Percentiles rank a stretch among this genome's conserved stretches.
Evolutionary conservation across 2,888 invertebrate genomes (phyloP).

Genomic region (Temnothorax rugatulus): DNA sequence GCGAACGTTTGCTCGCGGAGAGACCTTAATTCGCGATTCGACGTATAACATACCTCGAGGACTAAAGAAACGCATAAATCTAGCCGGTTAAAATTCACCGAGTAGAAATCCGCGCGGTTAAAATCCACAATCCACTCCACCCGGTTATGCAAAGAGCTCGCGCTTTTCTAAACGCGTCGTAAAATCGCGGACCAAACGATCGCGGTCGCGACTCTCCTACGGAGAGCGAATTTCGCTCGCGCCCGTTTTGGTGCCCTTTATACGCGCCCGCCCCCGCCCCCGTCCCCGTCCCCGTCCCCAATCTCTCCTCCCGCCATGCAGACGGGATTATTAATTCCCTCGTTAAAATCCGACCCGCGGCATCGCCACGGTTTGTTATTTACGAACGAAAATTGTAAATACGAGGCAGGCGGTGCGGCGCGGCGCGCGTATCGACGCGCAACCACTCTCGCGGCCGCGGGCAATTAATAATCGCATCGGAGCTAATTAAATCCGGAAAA

Average conservation of each 20-base stretch:
- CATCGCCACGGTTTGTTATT: slow-evolving; percentile 78
- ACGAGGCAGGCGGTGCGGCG: slow-evolving; percentile 63
- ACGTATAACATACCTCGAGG: neutral
- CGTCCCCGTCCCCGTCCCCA: neutral
- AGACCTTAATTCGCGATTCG: neutral
- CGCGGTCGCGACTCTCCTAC: slow-evolving; percentile 58
- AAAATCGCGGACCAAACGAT: slow-evolving; percentile 51
- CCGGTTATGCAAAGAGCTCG: slow-evolving; percentile 2
- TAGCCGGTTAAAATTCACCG: neutral
- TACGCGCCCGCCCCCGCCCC: neutral
- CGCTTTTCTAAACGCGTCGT: slow-evolving; percentile 45
- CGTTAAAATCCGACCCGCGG: slow-evolving; percentile 78
- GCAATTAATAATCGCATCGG: slow-evolving; percentile 85
- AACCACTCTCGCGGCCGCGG: slow-evolving; percentile 76
- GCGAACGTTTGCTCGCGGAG: neutral
- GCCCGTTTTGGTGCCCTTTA: neutral
- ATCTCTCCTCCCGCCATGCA: slow-evolving; percentile 45
- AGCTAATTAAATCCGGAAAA: slow-evolving; percentile 86
- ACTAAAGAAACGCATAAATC: slow-evolving; percentile 12
- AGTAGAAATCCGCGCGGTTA: neutral
- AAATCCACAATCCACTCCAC: neutral
- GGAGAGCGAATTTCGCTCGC: slow-evolving; percentile 54
- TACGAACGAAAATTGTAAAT: slow-evolving; percentile 81
- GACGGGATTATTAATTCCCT: slow-evolving; percentile 77
- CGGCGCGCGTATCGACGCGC: slow-evolving; percentile 72